Evolutionary conservation across 1,140 invertebrate genomes (phyloP), one percentile per base, ranked within the genome.

Genomic region (Copidosoma floridanum): DNA sequence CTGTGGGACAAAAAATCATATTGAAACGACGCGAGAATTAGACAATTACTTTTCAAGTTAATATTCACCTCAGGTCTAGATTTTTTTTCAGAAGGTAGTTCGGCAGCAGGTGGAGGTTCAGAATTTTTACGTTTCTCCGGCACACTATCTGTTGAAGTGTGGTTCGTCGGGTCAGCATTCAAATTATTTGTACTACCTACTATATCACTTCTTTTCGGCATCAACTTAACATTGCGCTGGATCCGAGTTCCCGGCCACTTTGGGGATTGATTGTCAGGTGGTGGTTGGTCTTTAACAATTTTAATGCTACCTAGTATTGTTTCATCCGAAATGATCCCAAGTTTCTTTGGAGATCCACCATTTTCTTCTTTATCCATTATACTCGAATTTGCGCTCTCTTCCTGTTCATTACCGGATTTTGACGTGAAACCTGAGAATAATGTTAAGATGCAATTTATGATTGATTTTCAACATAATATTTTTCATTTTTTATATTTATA

Each of bases 261-360:
- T 2, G 61, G 41, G 5, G 51, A 46, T 47, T 62, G 54, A 41
- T 57, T 61, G 50, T 47, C 59, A 16, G 14, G 37, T 11, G 7
- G 52, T 48, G 38, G 12, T 32, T 50, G 38, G 6, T 46, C 50
- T 43, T 55, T 70, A 0, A 73, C 21, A 24, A 80, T 69, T 65
- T 71, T 74, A 5, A 79, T 71, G 53, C 59, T 67, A 10, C 65
- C 69, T 16, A 74, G 47, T 12, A 79, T 60, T 5, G 68, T 77
- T 64, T 79, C 76, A 21, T 79, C 73, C 0, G 70, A 73, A 63
- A 79, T 71, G 48, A 80, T 79, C 67, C 72, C 68, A 26, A 71
- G 46, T 57, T 66, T 73, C 53, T 70, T 73, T 7, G 53, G 40
- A 16, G 63, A 63, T 43, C 70, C 71, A 3, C 41, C 58, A 67